Evolutionary conservation across 1,140 invertebrate genomes (phyloP).

Genomic region (Megalopta genalis): DNA sequence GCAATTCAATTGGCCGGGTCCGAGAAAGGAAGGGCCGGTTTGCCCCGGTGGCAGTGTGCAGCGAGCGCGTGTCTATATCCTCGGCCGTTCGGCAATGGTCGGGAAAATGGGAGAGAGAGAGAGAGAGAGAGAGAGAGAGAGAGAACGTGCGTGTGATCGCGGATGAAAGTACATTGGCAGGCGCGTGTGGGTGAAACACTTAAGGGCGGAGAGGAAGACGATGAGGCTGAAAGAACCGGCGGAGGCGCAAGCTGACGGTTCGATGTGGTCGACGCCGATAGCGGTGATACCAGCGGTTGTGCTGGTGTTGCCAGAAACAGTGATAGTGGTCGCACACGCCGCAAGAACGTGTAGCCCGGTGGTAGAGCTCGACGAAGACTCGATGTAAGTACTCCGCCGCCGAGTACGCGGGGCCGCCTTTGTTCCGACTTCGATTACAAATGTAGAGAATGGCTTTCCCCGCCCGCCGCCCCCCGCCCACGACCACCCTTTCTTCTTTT

Average conservation of each 20-base stretch:
- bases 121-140: not conserved
- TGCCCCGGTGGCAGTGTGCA: not conserved
- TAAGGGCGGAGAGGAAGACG: conserved; percentile 14
- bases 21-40: conserved; percentile 30
- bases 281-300: not conserved
- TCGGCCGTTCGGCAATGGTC: not conserved
- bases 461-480: not conserved
- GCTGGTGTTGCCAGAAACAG: conserved; percentile 38
- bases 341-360: conserved; percentile 24
- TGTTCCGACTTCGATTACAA: conserved; percentile 73
- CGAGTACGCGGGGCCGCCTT: conserved; percentile 57
- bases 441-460: conserved; percentile 64
- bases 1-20: conserved; percentile 64
- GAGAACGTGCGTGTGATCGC: conserved; percentile 14
- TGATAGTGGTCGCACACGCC: conserved; percentile 35
- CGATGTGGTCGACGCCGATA: not conserved
- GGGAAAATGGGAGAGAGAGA: not conserved
- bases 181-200: conserved; percentile 31
- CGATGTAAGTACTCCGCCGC: conserved; percentile 49
- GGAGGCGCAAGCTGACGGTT: not conserved
- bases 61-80: not conserved
- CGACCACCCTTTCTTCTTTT: conserved; percentile 4
- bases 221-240: not conserved
- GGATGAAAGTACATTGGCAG: not conserved
- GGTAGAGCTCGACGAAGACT: conserved; percentile 41